Base-by-base conservation (phyloP, 2,797 vertebrate genomes). In the Knipowitschia caucasica region DNA sequence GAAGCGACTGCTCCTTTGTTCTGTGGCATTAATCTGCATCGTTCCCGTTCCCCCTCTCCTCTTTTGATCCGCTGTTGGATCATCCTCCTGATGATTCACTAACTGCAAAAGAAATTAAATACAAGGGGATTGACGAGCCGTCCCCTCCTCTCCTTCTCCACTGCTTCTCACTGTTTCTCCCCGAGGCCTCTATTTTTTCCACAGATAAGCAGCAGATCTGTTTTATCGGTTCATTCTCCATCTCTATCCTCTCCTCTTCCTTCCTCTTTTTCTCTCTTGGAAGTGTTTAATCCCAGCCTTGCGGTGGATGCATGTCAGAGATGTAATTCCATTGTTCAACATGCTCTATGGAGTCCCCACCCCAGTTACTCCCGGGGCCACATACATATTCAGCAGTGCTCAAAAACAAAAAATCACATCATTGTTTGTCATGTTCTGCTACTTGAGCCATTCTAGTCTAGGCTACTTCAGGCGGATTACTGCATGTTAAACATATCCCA, bases 101-200 rank as follows among this genome's bases (percentile, higher is more conserved):
- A 80, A 86, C 86, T 81, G 85, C 85, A 83, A 78, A 84, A 89
- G 77, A 90, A 90, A 90, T 86, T 87, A 85, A 90, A 88, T 87
- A 85, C 78, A 85, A 78, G n/a, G 64, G 69, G 78, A 87, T 85
- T 89, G 86, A 88, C 74, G 71, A 72, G 68, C 69, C 40, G 18
- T 66, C 58, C 61, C 53, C 38, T 36, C 45, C 52, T 47, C 47
- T 39, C 58, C 39, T 49, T 49, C 66, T 73, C 73, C 59, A 73
- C 78, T 33, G 55, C 67, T 61, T 62, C 70, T 64, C 69, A 62
- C 60, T 43, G 59, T 53, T 74, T 61, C 71, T 76, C 84, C 86
- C 84, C 20, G 53, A 83, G 85, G 84, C 84, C 83, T 78, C 62
- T 46, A 62, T 79, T 87, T 86, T 80, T 84, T 81, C 79, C 75